Evolutionary conservation across 92 coral and sea anemone species (phyloP), one percentile per base, ranked within the genome.

Genomic region (Parazoanthus swiftii): DNA sequence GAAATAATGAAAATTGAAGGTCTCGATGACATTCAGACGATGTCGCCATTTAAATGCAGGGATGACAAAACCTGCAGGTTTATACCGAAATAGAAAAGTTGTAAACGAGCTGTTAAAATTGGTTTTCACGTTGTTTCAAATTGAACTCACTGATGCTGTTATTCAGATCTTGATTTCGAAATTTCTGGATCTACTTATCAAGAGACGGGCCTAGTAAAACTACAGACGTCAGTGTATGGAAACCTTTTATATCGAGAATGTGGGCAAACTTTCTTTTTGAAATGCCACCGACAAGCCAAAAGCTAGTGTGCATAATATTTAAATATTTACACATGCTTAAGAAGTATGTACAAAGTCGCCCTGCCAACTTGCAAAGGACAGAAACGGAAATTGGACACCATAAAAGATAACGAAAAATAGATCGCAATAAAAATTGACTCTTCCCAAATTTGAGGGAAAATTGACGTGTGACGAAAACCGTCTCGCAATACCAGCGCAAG

Each of bases 251-350:
- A 68, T 42, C 87, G 78, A 84, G 63, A 84, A 71, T 25, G 68
- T 25, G 44, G 78, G 90, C 67, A 88, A 67, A 88, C 46, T 80
- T 88, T 88, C 90, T 88, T 75, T 85, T 84, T 84, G 46, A 84
- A 71, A 84, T 84, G 87, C 87, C 87, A 84, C 68, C 79, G 79
- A 84, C 87, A 84, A 84, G 59, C 87, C 87, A 71, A 84, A 84
- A 77, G 85, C 85, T 50, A 66, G 83, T 33, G 80, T 86, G 96
- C 96, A 93, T 90, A 95, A 93, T 95, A 90, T 92, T 95, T 95
- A 95, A 95, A 95, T 93, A 95, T 95, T 95, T 89, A 95, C 93
- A 81, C 94, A 93, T 91, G 96, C 93, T 90, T 77, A 86, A 91
- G 89, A 85, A 68, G 93, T 68, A 88, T 80, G 92, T 85, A 91